Evolutionary conservation across 2,888 invertebrate species (phyloP), one percentile per base, ranked within the genome.

Genomic region (Fissipunctia ypsillon): DNA sequence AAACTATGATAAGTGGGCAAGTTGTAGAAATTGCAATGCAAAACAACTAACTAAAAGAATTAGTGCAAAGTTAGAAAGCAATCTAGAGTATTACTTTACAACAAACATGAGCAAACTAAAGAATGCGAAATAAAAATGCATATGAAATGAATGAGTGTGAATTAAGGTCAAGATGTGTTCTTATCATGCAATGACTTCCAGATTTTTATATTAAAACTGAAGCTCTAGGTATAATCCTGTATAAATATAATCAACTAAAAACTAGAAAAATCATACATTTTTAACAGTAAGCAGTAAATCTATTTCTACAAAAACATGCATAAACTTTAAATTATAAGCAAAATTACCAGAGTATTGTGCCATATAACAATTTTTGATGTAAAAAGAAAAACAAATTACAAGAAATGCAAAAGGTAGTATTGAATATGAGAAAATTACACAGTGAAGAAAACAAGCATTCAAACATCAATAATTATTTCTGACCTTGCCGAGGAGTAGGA

Each of bases 401-500:
- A 28, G 25, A 28, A 69, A 48, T 41, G 2, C 41, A 31, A n/a
- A n/a, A 7, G n/a, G 9, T 50, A 41, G 38, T 48, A 12, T 1
- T 52, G 12, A 22, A n/a, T n/a, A n/a, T 16, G 0, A 48, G 7
- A 3, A 52, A 31, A 48, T 48, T 10, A n/a, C 4, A 7, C 48
- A 50, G n/a, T 64, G 31, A 54, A 31, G 6, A 54, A 59, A n/a
- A 9, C 9, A 1, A 28, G 31, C 6, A 0, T 52, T 64, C n/a
- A 16, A 64, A 31, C 6, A 57, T 16, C 31, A 57, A 56, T 54
- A 31, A 31, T 52, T 54, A 54, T 64, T n/a, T 64, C 64, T 57
- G 94, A 98, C 98, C 97, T 99, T 99, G 94, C 99, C 99, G 59
- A 99, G 97, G 83, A 99, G 96, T 73, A 99, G 97, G 90, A 99